phyloP scores from a whole-genome alignment of 2,888 invertebrate genomes.

The Polyploca ridens region DNA sequence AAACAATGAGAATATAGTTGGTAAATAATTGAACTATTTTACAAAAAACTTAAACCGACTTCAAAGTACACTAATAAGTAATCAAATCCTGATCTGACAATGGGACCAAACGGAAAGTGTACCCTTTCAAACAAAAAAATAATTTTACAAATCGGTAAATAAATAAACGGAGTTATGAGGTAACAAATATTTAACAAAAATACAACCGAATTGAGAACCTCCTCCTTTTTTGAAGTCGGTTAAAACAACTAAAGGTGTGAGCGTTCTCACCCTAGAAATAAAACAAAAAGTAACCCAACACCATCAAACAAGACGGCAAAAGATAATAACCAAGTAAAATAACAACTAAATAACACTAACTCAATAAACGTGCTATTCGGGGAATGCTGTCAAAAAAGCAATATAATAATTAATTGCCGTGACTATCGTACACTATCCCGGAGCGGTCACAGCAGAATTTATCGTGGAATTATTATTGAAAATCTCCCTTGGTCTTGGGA shows the following conservation, averaged over 20 bases:
- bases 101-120: too few relatives aligned
- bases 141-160: too few relatives aligned
- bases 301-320: background rate
- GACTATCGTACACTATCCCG: slow-evolving; percentile 41
- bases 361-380: slow-evolving; percentile 66
- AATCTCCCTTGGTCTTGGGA: slow-evolving; percentile 57
- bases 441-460: slow-evolving; percentile 65
- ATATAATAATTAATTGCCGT: slow-evolving; percentile 72
- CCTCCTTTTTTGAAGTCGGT: too few relatives aligned
- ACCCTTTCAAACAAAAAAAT: too few relatives aligned
- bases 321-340: background rate
- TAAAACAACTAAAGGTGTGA: background rate
- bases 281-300: background rate
- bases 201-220: too few relatives aligned
- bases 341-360: slow-evolving; percentile 33
- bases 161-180: too few relatives aligned
- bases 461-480: slow-evolving; percentile 75
- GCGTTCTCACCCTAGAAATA: background rate
- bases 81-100: too few relatives aligned
- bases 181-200: too few relatives aligned
- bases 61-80: too few relatives aligned
- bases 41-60: too few relatives aligned
- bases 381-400: slow-evolving; percentile 67
- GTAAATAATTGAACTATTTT: too few relatives aligned
- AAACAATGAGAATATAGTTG: too few relatives aligned